Percentiles rank a stretch among this genome's conserved stretches.
These are phyloP conservation scores for Pinctada fucata DNA, from an alignment of 2,888 invertebrate species.

Conservation along the genomic window DNA sequence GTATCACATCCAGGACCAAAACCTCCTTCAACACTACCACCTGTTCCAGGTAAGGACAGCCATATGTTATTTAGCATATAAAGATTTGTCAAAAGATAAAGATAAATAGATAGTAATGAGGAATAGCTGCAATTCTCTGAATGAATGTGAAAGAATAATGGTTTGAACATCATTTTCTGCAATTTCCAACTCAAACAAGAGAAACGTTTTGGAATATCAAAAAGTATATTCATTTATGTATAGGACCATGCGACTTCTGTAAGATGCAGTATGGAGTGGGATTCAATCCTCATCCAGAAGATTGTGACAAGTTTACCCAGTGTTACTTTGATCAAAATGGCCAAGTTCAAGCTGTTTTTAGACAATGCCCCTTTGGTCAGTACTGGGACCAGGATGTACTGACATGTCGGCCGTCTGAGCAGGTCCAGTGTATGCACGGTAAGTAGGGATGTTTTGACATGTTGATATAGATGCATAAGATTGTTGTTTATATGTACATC, in stretches of 20 bases:
- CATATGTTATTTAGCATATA: no score
- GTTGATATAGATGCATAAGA: background rate
- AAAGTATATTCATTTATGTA: background rate
- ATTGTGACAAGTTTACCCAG: constrained; percentile 62
- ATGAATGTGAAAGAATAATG: no score
- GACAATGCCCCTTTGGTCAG: constrained; percentile 55
- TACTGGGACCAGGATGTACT: constrained; percentile 57
- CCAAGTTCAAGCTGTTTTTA: constrained; percentile 41
- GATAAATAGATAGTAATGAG: no score
- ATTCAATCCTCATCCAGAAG: constrained; percentile 51
- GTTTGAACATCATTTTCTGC: no score
- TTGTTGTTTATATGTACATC: no score
- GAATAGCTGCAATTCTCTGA: no score
- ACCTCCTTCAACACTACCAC: background rate
- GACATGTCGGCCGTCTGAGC: constrained; percentile 41
- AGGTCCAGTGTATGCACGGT: constrained; percentile 28
- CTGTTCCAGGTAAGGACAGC: background rate
- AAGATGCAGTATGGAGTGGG: constrained; percentile 51
- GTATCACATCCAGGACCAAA: background rate
- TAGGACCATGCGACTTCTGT: constrained; percentile 31
- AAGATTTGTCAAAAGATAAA: no score
- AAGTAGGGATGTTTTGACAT: background rate
- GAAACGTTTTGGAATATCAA: background rate
- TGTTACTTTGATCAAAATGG: constrained; percentile 55
- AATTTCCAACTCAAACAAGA: no score